Percentiles rank a stretch among this genome's conserved stretches.
Conservation (phyloP, 2,888 invertebrate genomes). For the Leptinotarsa tumamoca region DNA sequence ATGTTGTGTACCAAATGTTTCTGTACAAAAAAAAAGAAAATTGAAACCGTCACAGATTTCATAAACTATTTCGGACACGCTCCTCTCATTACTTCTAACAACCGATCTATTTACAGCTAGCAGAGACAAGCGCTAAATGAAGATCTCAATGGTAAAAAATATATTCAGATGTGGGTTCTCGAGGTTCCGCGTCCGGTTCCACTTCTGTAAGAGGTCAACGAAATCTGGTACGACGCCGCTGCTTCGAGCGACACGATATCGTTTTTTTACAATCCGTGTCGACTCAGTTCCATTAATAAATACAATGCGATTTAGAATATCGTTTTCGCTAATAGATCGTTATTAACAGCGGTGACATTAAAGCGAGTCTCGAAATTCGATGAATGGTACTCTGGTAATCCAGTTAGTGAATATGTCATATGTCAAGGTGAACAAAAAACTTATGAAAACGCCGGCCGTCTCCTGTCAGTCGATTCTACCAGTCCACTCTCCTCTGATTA, state of each 20-base stretch:
- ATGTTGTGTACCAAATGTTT: too few species aligned
- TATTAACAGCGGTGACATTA: neutral
- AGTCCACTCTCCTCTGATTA: too few species aligned
- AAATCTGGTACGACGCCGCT: constrained; percentile 17
- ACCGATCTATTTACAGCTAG: neutral
- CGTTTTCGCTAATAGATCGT: neutral
- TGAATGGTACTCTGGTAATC: neutral
- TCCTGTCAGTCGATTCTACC: neutral
- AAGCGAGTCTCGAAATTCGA: neutral
- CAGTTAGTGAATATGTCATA: neutral
- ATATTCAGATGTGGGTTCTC: constrained; percentile 13
- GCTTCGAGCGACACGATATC: neutral
- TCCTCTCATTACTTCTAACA: constrained; percentile 7
- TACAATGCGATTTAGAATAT: neutral
- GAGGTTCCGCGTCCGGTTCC: constrained; percentile 26
- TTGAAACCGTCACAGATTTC: neutral
- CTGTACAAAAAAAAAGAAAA: too few species aligned
- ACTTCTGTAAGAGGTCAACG: constrained; percentile 22
- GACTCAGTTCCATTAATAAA: neutral
- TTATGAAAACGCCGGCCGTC: neutral
- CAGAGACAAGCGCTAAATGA: constrained; percentile 2
- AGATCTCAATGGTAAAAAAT: neutral
- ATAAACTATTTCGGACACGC: neutral
- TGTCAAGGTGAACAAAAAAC: neutral
- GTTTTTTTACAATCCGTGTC: neutral